These are phyloP conservation scores for Teleogryllus oceanicus DNA, from an alignment of 2,888 invertebrate species.

Conservation along the genomic window DNA sequence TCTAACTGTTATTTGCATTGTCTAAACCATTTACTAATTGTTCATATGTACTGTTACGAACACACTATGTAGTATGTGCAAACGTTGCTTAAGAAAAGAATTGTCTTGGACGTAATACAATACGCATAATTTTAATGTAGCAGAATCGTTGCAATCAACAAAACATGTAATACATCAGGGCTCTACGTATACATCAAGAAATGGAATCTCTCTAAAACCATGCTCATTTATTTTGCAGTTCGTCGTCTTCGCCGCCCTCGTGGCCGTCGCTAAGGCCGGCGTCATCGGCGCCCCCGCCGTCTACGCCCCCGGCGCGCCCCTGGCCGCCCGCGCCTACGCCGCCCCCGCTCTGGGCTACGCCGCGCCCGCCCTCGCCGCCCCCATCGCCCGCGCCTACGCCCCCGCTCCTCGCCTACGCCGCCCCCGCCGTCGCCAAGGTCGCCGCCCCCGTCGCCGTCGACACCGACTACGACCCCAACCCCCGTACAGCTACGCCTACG, in stretches of 20 bases:
- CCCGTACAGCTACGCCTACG: conserved; percentile 32
- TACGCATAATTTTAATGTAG: not conserved
- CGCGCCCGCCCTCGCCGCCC: too few species aligned
- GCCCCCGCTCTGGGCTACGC: too few species aligned
- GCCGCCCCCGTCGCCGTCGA: conserved; percentile 10
- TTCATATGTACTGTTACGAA: too few species aligned
- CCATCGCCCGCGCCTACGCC: not conserved
- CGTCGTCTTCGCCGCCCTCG: conserved; percentile 38
- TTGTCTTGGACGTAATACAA: too few species aligned
- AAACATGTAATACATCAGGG: too few species aligned
- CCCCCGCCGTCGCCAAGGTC: conserved; percentile 1
- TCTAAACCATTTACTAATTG: too few species aligned
- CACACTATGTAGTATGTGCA: too few species aligned
- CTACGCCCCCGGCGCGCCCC: not conserved
- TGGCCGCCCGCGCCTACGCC: too few species aligned
- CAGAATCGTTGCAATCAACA: not conserved
- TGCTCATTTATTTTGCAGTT: conserved; percentile 31
- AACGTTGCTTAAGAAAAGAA: too few species aligned
- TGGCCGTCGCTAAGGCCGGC: conserved; percentile 36
- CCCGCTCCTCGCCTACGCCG: not conserved
- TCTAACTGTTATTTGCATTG: not conserved
- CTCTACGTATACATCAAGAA: too few species aligned
- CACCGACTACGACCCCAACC: conserved; percentile 24
- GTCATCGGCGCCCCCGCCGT: conserved; percentile 26
- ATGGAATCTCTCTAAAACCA: not conserved